A percentile compares a stretch with the other conserved stretches of the same genome.
These are phyloP conservation scores for Leptinotarsa lineolata DNA, from an alignment of 1,140 invertebrate species.

Conservation along the genomic window DNA sequence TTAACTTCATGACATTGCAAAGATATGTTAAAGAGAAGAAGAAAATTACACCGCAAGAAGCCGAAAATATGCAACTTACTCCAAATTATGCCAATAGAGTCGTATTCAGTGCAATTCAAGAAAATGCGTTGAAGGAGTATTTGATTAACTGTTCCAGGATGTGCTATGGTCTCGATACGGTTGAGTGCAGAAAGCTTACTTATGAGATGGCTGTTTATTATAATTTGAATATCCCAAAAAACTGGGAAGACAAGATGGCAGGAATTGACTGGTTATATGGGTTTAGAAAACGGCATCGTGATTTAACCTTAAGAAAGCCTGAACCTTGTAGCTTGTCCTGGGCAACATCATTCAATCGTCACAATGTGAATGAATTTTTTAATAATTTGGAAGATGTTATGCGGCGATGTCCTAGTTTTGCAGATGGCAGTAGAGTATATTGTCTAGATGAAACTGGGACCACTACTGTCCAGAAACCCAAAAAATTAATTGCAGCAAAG, in stretches of 20 bases:
- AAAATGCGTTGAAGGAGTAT: neutral
- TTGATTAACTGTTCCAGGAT: neutral
- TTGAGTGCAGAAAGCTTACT: neutral
- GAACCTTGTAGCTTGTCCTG: neutral
- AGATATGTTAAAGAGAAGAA: neutral
- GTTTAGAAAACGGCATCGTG: neutral
- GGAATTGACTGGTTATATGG: neutral
- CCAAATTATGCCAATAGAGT: neutral
- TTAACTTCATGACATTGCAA: too few species aligned
- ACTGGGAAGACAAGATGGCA: neutral
- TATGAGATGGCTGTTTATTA: neutral
- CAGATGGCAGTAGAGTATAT: conserved; percentile 43
- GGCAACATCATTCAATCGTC: neutral
- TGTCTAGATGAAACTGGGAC: conserved; percentile 55
- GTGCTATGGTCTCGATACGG: conserved; percentile 4
- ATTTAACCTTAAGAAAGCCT: neutral
- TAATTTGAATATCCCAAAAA: neutral
- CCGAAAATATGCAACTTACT: neutral
- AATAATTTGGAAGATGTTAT: neutral
- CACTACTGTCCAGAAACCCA: conserved; percentile 48
- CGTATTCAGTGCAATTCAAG: neutral
- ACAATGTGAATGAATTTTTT: neutral
- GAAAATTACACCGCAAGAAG: neutral
- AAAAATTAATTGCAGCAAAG: conserved; percentile 43
- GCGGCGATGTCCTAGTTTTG: neutral